Evolutionary conservation across 2,113 vertebrate species (phyloP).

Genomic region (Lamprologus tigripictilis): DNA sequence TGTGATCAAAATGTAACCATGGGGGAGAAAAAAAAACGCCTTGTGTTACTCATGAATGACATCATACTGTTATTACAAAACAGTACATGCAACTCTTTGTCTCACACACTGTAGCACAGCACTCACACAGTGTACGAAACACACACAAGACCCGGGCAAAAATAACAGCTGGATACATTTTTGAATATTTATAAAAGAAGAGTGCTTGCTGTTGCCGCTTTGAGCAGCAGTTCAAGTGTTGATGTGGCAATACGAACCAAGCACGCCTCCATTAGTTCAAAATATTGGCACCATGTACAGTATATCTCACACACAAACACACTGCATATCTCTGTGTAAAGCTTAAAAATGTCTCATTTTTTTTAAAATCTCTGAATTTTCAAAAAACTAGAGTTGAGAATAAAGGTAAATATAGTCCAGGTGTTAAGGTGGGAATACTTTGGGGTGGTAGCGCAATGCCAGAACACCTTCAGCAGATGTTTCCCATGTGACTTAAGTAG

Average conservation of each 20-base stretch:
- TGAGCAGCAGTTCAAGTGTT: slow-evolving; percentile 34
- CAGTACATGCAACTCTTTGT: slow-evolving; percentile 42
- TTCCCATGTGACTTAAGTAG: background rate
- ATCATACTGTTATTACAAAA: background rate
- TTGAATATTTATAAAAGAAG: slow-evolving; percentile 17
- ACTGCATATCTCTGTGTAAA: slow-evolving; percentile 55
- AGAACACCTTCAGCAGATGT: background rate
- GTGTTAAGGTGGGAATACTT: slow-evolving; percentile 30
- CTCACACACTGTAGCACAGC: slow-evolving; percentile 1
- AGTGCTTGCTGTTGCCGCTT: background rate
- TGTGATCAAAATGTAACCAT: background rate
- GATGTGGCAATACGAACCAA: slow-evolving; percentile 4
- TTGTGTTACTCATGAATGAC: slow-evolving; percentile 2
- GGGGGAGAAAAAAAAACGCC: background rate
- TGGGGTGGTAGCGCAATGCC: slow-evolving; percentile 17
- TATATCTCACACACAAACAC: slow-evolving; percentile 39
- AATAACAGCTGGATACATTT: slow-evolving; percentile 38
- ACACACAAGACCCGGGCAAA: slow-evolving; percentile 30
- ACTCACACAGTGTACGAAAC: slow-evolving; percentile 30
- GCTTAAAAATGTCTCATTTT: slow-evolving; percentile 47
- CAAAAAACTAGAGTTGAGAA: slow-evolving; percentile 50
- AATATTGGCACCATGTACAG: slow-evolving; percentile 32
- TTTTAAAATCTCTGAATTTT: slow-evolving; percentile 49
- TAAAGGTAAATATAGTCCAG: slow-evolving; percentile 18
- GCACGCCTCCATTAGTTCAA: slow-evolving; percentile 8